Evolutionary conservation across 2,113 vertebrate species (phyloP).

Genomic region (Paramisgurnus dabryanus): DNA sequence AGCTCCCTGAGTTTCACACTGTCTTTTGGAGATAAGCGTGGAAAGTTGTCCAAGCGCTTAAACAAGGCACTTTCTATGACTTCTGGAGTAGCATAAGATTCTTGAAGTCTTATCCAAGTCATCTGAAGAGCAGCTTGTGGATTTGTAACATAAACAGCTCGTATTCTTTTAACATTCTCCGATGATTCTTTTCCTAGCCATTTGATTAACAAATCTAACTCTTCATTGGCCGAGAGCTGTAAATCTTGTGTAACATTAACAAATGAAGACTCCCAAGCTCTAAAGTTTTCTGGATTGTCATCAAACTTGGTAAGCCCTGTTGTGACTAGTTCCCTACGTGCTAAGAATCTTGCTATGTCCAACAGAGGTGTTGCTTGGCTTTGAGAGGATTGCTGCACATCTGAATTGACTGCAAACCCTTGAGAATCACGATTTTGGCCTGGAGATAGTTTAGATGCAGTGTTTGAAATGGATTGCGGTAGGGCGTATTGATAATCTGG

Average conservation of each 20-base stretch:
- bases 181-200: constrained; percentile 54
- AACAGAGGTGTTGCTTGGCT: background rate
- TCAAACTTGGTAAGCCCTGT: background rate
- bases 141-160: background rate
- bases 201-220: constrained; percentile 56
- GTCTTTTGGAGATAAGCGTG: constrained; percentile 7
- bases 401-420: background rate
- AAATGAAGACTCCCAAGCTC: background rate
- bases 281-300: background rate
- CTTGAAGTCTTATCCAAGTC: constrained; percentile 26
- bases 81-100: constrained; percentile 51
- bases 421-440: background rate
- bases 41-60: background rate
- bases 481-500: background rate
- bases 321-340: background rate
- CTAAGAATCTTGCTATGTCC: background rate
- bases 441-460: background rate
- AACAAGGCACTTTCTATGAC: constrained; percentile 47
- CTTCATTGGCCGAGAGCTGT: constrained; percentile 43
- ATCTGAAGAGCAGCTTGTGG: too few species aligned
- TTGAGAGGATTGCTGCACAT: background rate
- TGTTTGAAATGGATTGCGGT: background rate
- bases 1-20: constrained; percentile 49
- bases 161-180: constrained; percentile 48
- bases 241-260: constrained; percentile 36